Evolutionary conservation across 2,113 vertebrate genomes (phyloP).

Genomic region (Jacana jacana): DNA sequence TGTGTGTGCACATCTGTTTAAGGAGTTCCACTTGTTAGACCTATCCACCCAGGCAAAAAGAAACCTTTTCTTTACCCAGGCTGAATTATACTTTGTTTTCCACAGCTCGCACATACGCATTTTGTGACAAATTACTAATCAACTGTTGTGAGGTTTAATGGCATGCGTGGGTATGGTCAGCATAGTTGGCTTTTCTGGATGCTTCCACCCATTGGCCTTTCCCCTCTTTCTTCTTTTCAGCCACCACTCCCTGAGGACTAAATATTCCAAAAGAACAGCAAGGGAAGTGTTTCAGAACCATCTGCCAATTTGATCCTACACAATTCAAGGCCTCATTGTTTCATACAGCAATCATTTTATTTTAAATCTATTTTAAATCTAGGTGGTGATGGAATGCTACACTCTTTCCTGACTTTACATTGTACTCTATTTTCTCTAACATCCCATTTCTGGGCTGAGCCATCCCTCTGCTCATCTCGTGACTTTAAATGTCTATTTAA

Average conservation of each 20-base stretch:
- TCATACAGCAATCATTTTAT: neutral
- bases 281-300: neutral
- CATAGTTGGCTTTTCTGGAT: neutral
- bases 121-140: neutral
- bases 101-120: neutral
- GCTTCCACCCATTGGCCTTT: neutral
- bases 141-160: neutral
- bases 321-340: neutral
- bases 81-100: neutral
- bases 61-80: neutral
- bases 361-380: constrained; percentile 3
- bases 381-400: neutral
- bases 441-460: neutral
- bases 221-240: neutral
- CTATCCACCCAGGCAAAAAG: neutral
- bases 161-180: neutral
- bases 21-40: neutral
- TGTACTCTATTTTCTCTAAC: neutral
- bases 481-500: neutral
- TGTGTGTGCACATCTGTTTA: constrained; percentile 16
- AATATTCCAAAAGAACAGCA: neutral
- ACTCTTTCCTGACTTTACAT: neutral
- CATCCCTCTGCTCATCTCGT: constrained; percentile 15
- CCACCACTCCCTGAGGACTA: neutral
- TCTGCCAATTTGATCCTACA: neutral